phyloP scores from a whole-genome alignment of 2,113 vertebrate genomes.

The Vulpes lagopus region DNA sequence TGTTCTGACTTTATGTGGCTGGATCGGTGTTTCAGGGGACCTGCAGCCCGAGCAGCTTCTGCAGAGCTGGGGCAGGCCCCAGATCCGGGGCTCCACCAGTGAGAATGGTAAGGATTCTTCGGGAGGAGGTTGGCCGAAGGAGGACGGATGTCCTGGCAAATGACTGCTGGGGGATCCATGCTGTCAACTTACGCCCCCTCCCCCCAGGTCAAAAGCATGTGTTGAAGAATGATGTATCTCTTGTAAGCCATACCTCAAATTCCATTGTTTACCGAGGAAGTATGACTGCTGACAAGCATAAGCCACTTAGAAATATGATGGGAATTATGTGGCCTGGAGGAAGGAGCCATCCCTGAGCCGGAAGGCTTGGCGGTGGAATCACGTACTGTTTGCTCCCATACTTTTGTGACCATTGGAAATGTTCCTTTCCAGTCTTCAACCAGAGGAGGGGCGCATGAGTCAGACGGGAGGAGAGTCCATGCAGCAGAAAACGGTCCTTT shows the following conservation, averaged over 20 bases:
- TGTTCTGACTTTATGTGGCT: neutral
- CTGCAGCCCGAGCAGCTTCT: neutral
- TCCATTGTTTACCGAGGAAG: constrained; percentile 57
- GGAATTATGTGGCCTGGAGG: neutral
- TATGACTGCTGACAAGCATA: constrained; percentile 48
- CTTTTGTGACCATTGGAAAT: neutral
- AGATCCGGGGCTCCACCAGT: neutral
- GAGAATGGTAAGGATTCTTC: neutral
- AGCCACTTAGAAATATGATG: constrained; percentile 59
- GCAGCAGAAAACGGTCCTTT: neutral
- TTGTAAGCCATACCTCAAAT: constrained; percentile 28
- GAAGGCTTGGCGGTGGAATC: neutral
- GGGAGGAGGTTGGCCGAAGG: neutral
- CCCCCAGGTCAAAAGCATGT: neutral
- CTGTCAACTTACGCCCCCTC: neutral
- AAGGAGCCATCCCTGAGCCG: neutral
- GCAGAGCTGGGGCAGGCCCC: neutral
- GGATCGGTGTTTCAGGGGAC: neutral
- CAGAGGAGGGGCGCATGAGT: neutral
- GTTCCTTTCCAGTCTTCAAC: neutral
- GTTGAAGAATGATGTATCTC: neutral
- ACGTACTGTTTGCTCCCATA: neutral
- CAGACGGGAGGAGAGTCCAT: neutral
- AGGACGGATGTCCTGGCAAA: neutral
- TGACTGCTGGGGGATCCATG: neutral